These are phyloP conservation scores for Pongo abelii DNA, from an alignment of 2,113 vertebrate species.

Conservation along the genomic window DNA sequence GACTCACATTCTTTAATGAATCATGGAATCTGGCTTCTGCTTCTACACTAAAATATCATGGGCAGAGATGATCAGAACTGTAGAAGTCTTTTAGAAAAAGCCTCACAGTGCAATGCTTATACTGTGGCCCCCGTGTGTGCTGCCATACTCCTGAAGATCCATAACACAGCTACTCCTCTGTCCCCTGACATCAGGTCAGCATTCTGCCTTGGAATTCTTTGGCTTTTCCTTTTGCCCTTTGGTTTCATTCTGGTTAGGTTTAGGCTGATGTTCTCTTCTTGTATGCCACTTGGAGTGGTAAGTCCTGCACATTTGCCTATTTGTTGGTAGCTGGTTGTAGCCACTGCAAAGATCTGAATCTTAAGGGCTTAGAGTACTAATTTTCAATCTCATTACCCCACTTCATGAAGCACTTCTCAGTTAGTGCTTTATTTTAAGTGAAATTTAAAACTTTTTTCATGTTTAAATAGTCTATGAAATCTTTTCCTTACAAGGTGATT, in stretches of 20 bases:
- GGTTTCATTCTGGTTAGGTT: not conserved
- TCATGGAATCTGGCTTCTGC: not conserved
- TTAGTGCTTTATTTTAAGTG: not conserved
- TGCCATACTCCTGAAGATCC: not conserved
- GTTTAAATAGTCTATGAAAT: not conserved
- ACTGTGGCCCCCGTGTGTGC: accelerated
- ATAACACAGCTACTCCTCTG: not conserved
- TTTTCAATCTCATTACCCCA: not conserved
- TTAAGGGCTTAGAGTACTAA: not conserved
- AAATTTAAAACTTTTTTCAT: not conserved
- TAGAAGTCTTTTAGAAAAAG: not conserved
- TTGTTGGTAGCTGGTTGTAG: not conserved
- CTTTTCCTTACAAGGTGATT: not conserved
- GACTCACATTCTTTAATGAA: not conserved
- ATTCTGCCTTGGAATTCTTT: not conserved
- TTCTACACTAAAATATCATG: not conserved
- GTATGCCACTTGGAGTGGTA: not conserved
- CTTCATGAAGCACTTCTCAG: not conserved
- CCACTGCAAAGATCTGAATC: not conserved
- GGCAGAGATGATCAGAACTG: not conserved
- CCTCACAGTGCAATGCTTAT: too few relatives aligned
- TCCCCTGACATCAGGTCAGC: not conserved
- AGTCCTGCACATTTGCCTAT: not conserved
- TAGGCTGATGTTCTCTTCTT: not conserved
- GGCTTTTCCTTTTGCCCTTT: not conserved